Conservation (phyloP, 1,140 invertebrate genomes). For the Magallana angulata region DNA sequence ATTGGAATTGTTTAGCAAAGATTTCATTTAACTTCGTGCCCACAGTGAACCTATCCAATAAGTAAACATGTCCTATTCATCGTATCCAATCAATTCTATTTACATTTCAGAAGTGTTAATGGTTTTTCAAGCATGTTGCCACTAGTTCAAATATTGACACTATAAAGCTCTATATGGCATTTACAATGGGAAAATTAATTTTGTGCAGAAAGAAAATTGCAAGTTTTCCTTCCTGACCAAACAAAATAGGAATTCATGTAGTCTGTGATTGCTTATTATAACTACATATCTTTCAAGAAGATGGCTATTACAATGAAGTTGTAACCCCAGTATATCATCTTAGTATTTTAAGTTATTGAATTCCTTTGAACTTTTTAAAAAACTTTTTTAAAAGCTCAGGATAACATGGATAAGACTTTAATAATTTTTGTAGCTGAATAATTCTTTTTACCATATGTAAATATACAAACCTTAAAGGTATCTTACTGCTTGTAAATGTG, state of each 20-base stretch:
- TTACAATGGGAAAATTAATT: background rate
- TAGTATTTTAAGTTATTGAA: no score
- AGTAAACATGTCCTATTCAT: background rate
- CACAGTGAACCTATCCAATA: background rate
- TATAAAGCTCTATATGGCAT: background rate
- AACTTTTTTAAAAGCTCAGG: no score
- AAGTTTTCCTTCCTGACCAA: background rate
- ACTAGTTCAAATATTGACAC: slow-evolving; percentile 23
- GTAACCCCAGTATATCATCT: no score
- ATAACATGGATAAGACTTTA: no score
- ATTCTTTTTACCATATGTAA: no score
- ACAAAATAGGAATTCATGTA: background rate
- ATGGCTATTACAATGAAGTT: no score
- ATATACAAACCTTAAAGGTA: no score
- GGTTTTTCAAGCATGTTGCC: slow-evolving; percentile 19
- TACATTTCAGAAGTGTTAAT: background rate
- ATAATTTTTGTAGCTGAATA: no score
- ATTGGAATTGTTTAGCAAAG: background rate
- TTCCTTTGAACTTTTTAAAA: no score
- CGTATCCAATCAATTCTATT: background rate
- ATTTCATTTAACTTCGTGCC: background rate
- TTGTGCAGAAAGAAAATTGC: background rate
- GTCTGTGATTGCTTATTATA: background rate
- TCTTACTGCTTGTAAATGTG: no score
- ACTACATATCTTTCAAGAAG: background rate